A percentile compares a stretch with the other conserved stretches of the same genome.
phyloP scores from a whole-genome alignment of 1,140 invertebrate genomes.

The Solenopsis invicta region DNA sequence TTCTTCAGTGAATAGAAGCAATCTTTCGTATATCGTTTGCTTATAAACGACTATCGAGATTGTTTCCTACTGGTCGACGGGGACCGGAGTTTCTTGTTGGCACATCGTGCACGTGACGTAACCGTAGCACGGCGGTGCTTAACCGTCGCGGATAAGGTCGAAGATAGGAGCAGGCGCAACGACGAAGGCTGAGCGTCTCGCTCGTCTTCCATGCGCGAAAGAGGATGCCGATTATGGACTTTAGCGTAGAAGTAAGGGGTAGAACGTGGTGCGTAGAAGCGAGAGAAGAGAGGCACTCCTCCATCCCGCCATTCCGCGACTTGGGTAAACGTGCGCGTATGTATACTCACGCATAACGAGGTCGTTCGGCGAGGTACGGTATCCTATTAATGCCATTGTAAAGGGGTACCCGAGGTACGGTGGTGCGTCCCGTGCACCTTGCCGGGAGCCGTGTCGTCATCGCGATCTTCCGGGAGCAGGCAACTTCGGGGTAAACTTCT shows the following conservation, averaged over 20 bases:
- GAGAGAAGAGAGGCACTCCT: constrained; percentile 53
- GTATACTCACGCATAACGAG: constrained; percentile 75
- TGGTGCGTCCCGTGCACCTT: not conserved
- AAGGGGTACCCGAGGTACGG: constrained; percentile 40
- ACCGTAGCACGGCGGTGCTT: constrained; percentile 56
- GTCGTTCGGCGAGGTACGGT: constrained; percentile 71
- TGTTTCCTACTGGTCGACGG: not conserved
- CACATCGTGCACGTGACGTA: constrained; percentile 34
- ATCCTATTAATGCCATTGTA: constrained; percentile 73
- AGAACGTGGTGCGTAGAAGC: not conserved
- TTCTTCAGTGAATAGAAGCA: not conserved
- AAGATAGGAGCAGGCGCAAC: constrained; percentile 42
- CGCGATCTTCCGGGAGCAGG: constrained; percentile 54
- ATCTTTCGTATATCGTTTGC: not conserved
- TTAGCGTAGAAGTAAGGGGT: not conserved
- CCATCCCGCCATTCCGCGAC: constrained; percentile 55
- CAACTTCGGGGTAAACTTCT: constrained; percentile 61
- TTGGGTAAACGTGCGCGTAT: constrained; percentile 68
- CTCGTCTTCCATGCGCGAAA: constrained; percentile 24
- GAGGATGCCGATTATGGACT: constrained; percentile 63
- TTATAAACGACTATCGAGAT: not conserved
- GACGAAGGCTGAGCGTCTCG: constrained; percentile 49
- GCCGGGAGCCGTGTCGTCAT: constrained; percentile 8
- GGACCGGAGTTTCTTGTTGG: constrained; percentile 36
- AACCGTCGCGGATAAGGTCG: constrained; percentile 62